Evolutionary conservation across 2,888 invertebrate species (phyloP), one percentile per base, ranked within the genome.

Genomic region (Neoascia interrupta): DNA sequence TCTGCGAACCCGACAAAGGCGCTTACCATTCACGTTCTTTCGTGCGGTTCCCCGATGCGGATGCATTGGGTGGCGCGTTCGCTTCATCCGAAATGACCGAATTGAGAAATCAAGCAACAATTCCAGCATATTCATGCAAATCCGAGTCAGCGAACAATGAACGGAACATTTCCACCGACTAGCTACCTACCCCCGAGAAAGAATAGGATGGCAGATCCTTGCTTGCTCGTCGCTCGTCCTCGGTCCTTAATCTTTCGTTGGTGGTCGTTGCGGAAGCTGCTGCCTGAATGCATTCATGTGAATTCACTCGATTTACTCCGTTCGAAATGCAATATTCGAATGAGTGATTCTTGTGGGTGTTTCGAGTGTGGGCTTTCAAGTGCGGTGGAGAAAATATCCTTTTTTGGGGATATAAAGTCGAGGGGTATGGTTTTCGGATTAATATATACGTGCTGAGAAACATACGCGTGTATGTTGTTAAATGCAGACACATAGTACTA

Each of bases 251-350:
- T 72, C 58, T 70, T 72, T 36, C 41, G 47, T 54, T 43, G 56
- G 36, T 31, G 23, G 34, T 43, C 16, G 11, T 34, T 34, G 60
- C 49, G 56, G 70, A 23, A 58, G 26, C 43, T 39, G 53, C 54
- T 41, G 64, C 47, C 49, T 61, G 66, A 18, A 68, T 79, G 79
- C 73, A 68, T 73, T 61, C 66, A 61, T 79, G 72, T 68, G 73
- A 61, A 73, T 73, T 72, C 79, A 73, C 79, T 79, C 79, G 73
- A 79, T 79, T 79, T 79, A 61, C 61, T 36, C 26, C 49, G 54
- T 60, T 66, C 61, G 54, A 73, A 73, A 79, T 73, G 66, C 66
- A 68, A 66, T 66, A 54, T 79, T 49, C 72, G 76, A 72, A 79
- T 79, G 76, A 79, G 47, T 73, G 66, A 79, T 73, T 79, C 28